Conservation (phyloP, 2,113 vertebrate genomes). For the Dipodomys merriami region DNA sequence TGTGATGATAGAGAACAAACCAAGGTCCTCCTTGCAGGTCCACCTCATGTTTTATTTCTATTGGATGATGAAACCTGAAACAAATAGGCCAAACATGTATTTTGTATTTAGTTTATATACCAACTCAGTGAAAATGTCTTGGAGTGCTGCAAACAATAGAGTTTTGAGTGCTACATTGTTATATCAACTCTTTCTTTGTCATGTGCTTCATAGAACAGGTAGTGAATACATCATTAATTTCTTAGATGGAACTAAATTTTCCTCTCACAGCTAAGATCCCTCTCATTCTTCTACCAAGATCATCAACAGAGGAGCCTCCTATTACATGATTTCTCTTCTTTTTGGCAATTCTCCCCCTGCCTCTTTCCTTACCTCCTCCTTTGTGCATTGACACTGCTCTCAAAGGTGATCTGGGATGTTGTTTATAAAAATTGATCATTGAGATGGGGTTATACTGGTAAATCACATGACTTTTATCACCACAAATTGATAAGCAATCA, state of each 20-base stretch:
- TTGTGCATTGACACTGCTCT: background rate
- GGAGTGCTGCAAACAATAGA: background rate
- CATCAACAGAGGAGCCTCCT: background rate
- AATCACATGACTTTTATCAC: background rate
- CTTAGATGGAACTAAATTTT: background rate
- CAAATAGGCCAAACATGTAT: conserved; percentile 16
- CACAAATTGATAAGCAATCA: background rate
- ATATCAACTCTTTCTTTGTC: background rate
- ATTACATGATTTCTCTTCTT: background rate
- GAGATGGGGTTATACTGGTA: background rate
- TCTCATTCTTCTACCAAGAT: background rate
- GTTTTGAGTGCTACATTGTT: background rate
- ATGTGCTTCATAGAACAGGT: background rate
- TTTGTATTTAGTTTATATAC: conserved; percentile 38
- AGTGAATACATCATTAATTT: background rate
- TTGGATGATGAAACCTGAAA: conserved; percentile 1
- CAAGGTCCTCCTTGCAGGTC: background rate
- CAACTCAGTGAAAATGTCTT: background rate
- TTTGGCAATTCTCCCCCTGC: background rate
- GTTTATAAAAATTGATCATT: background rate
- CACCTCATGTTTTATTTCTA: background rate
- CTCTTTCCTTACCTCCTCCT: background rate
- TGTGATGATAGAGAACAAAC: background rate
- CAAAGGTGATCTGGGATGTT: background rate
- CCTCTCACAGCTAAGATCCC: background rate